Conservation (phyloP, 1,140 invertebrate species). For the Bradysia coprophila region DNA sequence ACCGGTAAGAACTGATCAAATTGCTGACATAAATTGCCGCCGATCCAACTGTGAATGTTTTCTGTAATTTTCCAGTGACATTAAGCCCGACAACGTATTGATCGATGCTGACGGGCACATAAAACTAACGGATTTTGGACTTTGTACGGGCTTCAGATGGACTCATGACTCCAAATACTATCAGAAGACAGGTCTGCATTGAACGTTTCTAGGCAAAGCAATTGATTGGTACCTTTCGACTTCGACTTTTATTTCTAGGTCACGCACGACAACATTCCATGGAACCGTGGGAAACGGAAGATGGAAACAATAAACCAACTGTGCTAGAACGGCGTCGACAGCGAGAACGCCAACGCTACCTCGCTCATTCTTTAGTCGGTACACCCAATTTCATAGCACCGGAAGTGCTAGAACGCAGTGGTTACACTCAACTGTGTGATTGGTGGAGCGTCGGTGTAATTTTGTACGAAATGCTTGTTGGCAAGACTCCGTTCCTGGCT, state of each 20-base stretch:
- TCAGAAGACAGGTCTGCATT: conserved; percentile 86
- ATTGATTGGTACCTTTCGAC: too few species aligned
- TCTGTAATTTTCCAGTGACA: conserved; percentile 42
- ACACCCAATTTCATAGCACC: conserved; percentile 99
- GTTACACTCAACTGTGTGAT: conserved; percentile 95
- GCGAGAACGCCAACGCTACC: conserved; percentile 69
- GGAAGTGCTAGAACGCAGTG: conserved; percentile 81
- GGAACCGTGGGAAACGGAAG: conserved; percentile 60
- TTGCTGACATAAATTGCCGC: not conserved
- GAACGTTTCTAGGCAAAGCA: too few species aligned
- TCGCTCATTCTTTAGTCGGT: conserved; percentile 94
- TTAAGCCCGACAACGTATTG: conserved; percentile 98
- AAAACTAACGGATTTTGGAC: conserved; percentile 96
- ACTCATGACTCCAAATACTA: conserved; percentile 99
- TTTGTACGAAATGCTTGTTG: conserved; percentile 97
- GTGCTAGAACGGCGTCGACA: conserved; percentile 29
- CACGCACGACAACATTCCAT: conserved; percentile 92
- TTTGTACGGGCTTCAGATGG: conserved; percentile 97
- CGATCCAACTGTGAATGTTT: not conserved
- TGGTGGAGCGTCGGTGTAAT: conserved; percentile 99
- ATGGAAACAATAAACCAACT: conserved; percentile 17
- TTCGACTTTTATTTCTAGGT: conserved; percentile 47
- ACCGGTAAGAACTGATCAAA: conserved; percentile 25
- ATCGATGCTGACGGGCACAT: conserved; percentile 97
- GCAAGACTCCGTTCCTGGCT: conserved; percentile 91